A percentile compares a stretch with the other conserved stretches of the same genome.
phyloP scores from a whole-genome alignment of 2,797 vertebrate genomes.

The Pachyuromys duprasi region DNA sequence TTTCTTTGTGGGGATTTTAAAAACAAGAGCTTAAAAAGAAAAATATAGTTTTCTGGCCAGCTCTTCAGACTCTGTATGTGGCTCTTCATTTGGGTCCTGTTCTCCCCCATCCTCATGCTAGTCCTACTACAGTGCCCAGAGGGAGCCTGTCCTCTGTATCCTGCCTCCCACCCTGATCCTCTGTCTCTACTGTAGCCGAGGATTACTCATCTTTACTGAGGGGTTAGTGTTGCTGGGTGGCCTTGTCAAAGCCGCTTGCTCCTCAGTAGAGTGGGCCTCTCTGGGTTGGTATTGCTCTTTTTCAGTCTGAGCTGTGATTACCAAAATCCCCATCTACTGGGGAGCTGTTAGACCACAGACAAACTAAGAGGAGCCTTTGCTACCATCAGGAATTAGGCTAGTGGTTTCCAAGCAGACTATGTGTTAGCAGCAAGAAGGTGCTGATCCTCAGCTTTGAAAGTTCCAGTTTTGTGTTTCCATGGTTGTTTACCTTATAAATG shows the following conservation, averaged over 20 bases:
- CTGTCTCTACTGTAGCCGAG: background rate
- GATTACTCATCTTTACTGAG: background rate
- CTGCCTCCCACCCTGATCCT: no score
- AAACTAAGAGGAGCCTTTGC: no score
- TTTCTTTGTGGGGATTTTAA: background rate
- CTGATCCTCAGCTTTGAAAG: background rate
- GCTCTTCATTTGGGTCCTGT: rapidly evolving
- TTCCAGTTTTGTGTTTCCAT: background rate
- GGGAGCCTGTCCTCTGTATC: background rate
- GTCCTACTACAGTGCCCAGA: background rate
- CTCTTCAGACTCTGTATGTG: background rate
- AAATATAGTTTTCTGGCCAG: background rate
- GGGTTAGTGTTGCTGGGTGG: background rate
- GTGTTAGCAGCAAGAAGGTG: background rate
- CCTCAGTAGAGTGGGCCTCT: background rate
- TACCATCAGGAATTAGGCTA: background rate
- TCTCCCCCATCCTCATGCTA: no score
- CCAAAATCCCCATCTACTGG: background rate
- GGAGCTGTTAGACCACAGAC: background rate
- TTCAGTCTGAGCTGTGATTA: no score
- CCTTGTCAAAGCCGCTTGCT: background rate
- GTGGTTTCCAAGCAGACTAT: background rate
- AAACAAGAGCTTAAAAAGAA: background rate
- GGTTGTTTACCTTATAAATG: background rate
- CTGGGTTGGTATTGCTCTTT: background rate